Evolutionary conservation across 2,113 vertebrate species (phyloP).

Genomic region (Cervus canadensis): DNA sequence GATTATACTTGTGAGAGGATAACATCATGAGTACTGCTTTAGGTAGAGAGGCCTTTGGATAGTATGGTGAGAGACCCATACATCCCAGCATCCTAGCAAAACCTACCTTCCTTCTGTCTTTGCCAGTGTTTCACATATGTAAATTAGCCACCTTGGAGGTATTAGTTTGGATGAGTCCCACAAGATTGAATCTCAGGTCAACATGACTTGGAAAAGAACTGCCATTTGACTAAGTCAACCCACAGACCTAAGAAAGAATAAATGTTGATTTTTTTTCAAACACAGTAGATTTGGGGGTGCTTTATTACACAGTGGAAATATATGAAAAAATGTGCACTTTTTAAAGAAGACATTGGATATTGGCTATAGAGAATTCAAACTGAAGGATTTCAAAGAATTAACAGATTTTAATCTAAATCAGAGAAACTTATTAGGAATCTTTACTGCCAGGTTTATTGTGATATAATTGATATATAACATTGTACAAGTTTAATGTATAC

Average conservation of each 20-base stretch:
- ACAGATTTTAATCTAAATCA: not conserved
- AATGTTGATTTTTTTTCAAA: not conserved
- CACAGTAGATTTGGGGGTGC: not conserved
- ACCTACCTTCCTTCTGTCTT: not conserved
- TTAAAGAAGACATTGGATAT: not conserved
- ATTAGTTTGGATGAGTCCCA: not conserved
- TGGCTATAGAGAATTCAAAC: not conserved
- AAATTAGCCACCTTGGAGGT: not conserved
- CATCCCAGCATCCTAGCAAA: not conserved
- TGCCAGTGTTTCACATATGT: not conserved
- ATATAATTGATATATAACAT: not conserved
- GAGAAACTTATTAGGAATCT: not conserved
- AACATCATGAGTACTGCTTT: not conserved
- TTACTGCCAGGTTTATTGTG: not conserved
- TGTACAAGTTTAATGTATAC: not conserved
- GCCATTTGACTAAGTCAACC: not conserved
- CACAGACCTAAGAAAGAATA: not conserved
- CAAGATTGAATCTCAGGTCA: not conserved
- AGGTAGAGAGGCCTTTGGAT: not conserved
- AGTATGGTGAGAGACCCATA: not conserved
- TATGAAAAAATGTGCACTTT: not conserved
- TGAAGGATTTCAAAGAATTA: not conserved
- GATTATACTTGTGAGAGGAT: not conserved
- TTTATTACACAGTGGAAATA: not conserved
- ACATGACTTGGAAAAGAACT: not conserved